Evolutionary conservation across 2,113 vertebrate species (phyloP), one percentile per base, ranked within the genome.

Genomic region (Zosterops borbonicus): DNA sequence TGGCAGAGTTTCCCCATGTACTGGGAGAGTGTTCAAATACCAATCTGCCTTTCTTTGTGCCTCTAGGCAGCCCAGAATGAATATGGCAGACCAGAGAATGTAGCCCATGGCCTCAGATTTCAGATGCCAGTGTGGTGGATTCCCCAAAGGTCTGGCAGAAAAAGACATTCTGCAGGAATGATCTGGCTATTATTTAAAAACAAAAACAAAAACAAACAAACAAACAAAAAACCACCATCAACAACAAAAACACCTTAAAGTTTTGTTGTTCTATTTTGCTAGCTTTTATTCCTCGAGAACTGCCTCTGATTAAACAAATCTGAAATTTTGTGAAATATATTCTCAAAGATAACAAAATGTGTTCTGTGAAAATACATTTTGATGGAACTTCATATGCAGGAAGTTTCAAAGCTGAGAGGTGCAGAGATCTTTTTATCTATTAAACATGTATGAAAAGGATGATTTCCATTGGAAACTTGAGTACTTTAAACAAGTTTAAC

Each of bases 401-500:
- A 41, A 46, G 52, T 87, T 92, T 79, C 9, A 7, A 83, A 92
- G 68, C 94, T 64, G 79, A 91, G 39, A 79, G n/a, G 56, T 83
- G 60, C 88, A 63, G 62, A 91, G 74, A 92, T 95, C 88, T 90
- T 83, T 90, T 91, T 93, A 84, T 86, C 89, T 93, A 75, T 96
- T 94, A 95, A 94, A 65, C 18, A 83, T 52, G 60, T 87, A 82
- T 71, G 62, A 75, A 94, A 82, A 89, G 47, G 68, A 49, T 85
- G 14, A 62, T 93, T 94, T 91, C 73, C 77, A 55, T 74, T 93
- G 90, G 86, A 69, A 75, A 90, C 92, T 75, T 87, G 70, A 92
- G 88, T 86, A 93, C 53, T 94, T 94, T 83, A 92, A 91, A 84
- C 73, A 95, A 84, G 75, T 95, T 89, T 87, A 94, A 94, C 92